Conservation (phyloP, 2,888 invertebrate genomes). For the Drosophila meridiana region DNA sequence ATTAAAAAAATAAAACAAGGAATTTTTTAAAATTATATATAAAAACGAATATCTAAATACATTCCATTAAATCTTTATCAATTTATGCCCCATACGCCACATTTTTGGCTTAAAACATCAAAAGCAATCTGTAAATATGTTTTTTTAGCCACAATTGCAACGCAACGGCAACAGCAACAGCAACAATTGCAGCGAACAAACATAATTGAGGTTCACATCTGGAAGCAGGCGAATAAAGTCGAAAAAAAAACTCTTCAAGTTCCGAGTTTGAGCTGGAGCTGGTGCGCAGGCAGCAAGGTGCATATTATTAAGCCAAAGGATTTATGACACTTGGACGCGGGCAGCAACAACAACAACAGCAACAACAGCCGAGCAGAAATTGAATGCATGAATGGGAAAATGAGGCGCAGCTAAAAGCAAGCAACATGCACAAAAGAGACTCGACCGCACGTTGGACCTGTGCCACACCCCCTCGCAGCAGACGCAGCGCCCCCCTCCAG, state of each 20-base stretch:
- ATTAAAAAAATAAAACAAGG: not conserved
- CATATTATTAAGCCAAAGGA: conserved; percentile 83
- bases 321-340: conserved; percentile 82
- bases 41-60: not conserved
- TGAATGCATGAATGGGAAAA: conserved; percentile 79
- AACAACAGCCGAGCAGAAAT: conserved; percentile 43
- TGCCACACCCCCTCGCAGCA: conserved; percentile 29
- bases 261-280: conserved; percentile 20
- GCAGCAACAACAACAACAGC: conserved; percentile 49
- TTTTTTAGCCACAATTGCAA: conserved; percentile 44
- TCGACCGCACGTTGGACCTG: conserved; percentile 74
- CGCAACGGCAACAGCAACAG: conserved; percentile 36
- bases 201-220: conserved; percentile 40
- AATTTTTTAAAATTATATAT: not conserved
- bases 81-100: not conserved
- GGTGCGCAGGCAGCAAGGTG: conserved; percentile 77
- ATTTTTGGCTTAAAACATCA: conserved; percentile 19
- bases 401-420: conserved; percentile 74
- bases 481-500: not conserved
- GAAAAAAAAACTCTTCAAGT: conserved; percentile 11
- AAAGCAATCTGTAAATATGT: conserved; percentile 33
- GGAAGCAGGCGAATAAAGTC: conserved; percentile 11
- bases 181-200: conserved; percentile 27
- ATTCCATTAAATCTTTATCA: not conserved
- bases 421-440: conserved; percentile 25